Percentiles rank a stretch among this genome's conserved stretches.
phyloP scores from a whole-genome alignment of 2,888 invertebrate genomes.

The Scaeva pyrastri region DNA sequence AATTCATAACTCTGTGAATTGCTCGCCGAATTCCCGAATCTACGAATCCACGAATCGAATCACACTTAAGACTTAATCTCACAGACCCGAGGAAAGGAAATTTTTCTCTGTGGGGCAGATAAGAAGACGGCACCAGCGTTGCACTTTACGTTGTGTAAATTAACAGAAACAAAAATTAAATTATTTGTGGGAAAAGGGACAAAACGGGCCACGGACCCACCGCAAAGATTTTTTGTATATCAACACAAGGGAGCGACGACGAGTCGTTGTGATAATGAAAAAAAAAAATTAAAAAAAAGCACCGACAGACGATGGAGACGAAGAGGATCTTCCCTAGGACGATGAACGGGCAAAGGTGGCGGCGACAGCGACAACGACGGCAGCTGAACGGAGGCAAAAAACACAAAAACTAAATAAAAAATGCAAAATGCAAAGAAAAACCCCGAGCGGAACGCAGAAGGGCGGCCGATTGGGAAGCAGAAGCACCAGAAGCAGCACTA shows the following conservation, averaged over 20 bases:
- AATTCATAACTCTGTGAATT: constrained; percentile 29
- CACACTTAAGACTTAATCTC: constrained; percentile 61
- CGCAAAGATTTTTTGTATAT: constrained; percentile 67
- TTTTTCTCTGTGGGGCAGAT: constrained; percentile 37
- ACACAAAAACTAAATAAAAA: constrained; percentile 19
- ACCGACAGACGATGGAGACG: constrained; percentile 33
- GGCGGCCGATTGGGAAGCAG: constrained; percentile 49
- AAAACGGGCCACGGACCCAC: constrained; percentile 65
- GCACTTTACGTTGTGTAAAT: constrained; percentile 61
- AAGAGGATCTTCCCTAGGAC: not conserved
- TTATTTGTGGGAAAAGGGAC: constrained; percentile 30
- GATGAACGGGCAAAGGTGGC: constrained; percentile 36
- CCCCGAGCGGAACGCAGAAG: constrained; percentile 25
- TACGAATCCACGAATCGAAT: too few species aligned
- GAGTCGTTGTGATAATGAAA: constrained; percentile 13
- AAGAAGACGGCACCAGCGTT: constrained; percentile 32
- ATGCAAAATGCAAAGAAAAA: constrained; percentile 43
- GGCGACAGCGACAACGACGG: constrained; percentile 32
- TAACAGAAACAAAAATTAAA: constrained; percentile 11
- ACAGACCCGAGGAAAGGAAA: constrained; percentile 32
- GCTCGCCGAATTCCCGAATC: constrained; percentile 17
- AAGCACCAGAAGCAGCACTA: constrained; percentile 33
- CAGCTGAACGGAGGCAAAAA: constrained; percentile 46
- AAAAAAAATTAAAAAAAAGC: constrained; percentile 29
- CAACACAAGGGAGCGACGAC: constrained; percentile 50